Base-by-base conservation (phyloP, 2,113 vertebrate species). In the Lanius collurio region DNA sequence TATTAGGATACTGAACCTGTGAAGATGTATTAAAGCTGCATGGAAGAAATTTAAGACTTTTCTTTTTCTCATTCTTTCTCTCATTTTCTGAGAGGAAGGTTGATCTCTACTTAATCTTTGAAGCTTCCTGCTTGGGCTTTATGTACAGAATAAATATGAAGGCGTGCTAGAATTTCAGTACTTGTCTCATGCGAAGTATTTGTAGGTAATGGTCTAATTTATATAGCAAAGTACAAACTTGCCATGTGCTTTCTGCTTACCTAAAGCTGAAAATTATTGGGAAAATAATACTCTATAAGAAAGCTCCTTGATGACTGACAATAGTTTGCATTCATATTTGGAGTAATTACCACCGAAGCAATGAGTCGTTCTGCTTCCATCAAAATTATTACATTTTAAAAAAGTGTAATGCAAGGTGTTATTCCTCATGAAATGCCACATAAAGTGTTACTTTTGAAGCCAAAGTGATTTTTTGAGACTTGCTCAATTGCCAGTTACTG, bases 361-460 rank as follows among this genome's bases (percentile, higher is more conserved):
- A 46, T 56, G 64, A 78, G 30, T 83, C 1, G 0, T 75, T 94
- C 93, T 96, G 79, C 71, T 92, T 89, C 80, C 63, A 90, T 71
- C 60, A 78, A 71, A 88, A 93, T 83, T 60, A 78, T 0, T 89
- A 11, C 52, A 41, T 70, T 90, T 24, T 42, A 2, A 55, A 64
- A 31, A 88, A 63, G 27, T 52, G 35, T 85, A 55, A 59, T 69
- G 79, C 60, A 86, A 93, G 65, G 63, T 90, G 73, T 95, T 92
- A 82, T 13, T 84, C 47, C 64, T 81, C 81, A 85, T 75, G 92
- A 92, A 92, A 92, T 83, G 56, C 56, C 35, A 79, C 81, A 46
- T 89, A 71, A 89, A 89, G 50, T 42, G 30, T 62, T 94, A 73
- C 28, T 93, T 95, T 41, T 80, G 47, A 95, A 88, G 63, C 67